These are phyloP conservation scores for Tretioscincus oriximinensis DNA, from an alignment of 2,113 vertebrate species.

Conservation along the genomic window DNA sequence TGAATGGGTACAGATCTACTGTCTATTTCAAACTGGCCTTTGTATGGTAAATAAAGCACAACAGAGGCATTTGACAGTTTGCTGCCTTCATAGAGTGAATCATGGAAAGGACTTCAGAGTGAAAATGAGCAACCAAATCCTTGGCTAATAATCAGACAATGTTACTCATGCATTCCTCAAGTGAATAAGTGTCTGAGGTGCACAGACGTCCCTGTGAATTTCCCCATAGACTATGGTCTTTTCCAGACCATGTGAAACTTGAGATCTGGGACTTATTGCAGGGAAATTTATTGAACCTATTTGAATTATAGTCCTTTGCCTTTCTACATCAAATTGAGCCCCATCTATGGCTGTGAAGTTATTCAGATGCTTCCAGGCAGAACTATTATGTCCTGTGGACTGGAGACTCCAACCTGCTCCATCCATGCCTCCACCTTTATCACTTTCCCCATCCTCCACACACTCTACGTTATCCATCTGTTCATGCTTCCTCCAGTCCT, in stretches of 20 bases:
- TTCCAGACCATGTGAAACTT: not conserved
- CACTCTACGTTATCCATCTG: no score
- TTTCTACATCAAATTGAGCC: not conserved
- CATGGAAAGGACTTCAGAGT: not conserved
- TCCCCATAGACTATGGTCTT: not conserved
- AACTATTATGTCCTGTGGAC: no score
- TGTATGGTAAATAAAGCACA: conserved; percentile 11
- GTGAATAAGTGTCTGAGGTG: not conserved
- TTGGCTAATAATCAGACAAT: not conserved
- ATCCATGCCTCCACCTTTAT: no score
- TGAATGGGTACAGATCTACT: not conserved
- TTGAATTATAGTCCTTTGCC: not conserved
- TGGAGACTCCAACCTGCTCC: no score
- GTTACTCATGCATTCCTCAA: not conserved
- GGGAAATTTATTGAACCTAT: not conserved
- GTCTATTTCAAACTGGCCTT: not conserved
- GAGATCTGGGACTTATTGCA: not conserved
- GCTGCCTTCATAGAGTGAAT: not conserved
- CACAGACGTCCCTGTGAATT: not conserved
- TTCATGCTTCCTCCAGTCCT: no score
- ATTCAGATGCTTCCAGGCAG: not conserved
- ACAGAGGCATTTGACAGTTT: not conserved
- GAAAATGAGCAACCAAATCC: not conserved
- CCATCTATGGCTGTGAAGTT: not conserved
- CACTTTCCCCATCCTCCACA: no score